Evolutionary conservation across 2,888 invertebrate genomes (phyloP).

Genomic region (Mythimna impura): DNA sequence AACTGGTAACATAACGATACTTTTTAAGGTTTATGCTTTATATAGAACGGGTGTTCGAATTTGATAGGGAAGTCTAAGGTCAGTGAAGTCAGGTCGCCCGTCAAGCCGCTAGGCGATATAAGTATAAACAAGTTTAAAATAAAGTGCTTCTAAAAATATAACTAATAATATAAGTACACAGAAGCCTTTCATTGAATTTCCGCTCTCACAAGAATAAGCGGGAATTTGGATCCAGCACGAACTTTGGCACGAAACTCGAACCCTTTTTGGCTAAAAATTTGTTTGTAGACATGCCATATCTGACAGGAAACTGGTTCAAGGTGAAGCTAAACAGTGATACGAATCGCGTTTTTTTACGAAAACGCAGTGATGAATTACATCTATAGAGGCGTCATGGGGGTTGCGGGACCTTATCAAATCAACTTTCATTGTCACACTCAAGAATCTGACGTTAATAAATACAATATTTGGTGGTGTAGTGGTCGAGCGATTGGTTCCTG

Average conservation of each 20-base stretch:
- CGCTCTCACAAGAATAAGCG: too few relatives aligned
- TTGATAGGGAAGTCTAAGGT: too few relatives aligned
- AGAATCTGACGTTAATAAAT: slow-evolving; percentile 32
- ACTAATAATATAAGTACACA: too few relatives aligned
- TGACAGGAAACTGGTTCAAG: slow-evolving; percentile 57
- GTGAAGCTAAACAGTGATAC: slow-evolving; percentile 56
- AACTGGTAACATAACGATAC: too few relatives aligned
- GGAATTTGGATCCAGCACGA: background rate
- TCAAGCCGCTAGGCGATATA: too few relatives aligned
- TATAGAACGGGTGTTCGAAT: too few relatives aligned
- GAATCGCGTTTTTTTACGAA: slow-evolving; percentile 48
- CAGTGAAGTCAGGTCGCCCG: too few relatives aligned
- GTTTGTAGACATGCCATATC: slow-evolving; percentile 46
- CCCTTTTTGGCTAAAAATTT: slow-evolving; percentile 27
- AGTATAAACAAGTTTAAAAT: too few relatives aligned
- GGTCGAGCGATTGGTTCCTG: too few relatives aligned
- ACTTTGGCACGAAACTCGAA: slow-evolving; percentile 34
- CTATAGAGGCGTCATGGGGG: slow-evolving; percentile 30
- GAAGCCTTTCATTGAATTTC: too few relatives aligned
- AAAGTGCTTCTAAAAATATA: too few relatives aligned
- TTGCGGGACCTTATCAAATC: slow-evolving; percentile 38
- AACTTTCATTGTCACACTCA: slow-evolving; percentile 51
- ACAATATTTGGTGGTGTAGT: background rate
- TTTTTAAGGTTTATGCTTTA: too few relatives aligned
- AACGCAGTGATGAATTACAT: slow-evolving; percentile 49